Base-by-base conservation (phyloP, 2,797 vertebrate species). In the Myotis findleyi region DNA sequence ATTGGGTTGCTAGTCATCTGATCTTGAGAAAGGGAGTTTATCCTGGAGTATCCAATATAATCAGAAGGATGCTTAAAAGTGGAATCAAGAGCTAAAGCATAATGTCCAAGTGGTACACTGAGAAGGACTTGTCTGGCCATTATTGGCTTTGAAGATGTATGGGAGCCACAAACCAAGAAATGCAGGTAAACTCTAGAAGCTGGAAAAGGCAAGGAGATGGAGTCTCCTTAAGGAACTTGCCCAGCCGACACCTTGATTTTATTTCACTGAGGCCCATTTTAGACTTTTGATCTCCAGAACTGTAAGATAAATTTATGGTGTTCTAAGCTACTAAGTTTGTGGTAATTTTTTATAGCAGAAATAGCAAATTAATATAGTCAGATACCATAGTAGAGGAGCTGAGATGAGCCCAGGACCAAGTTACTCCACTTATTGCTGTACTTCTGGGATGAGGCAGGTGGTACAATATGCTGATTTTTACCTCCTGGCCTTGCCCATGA, bases 41-140 rank as follows among this genome's bases (percentile, higher is more conserved):
- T 59, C 55, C 66, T 90, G 68, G n/a, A 14, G 47, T 84, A 16
- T 89, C 82, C 44, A 49, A 0, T 80, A 9, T 75, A 41, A 85
- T 71, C 66, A 76, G 33, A 68, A 47, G n/a, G 47, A 41, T 77
- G 66, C 51, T 92, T 87, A 80, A 44, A 87, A 79, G 53, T 92
- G 16, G 59, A 72, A 76, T 36, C 27, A 71, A 38, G 49, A 73
- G 10, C 38, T 33, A 76, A 93, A 75, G n/a, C 53, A 27, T 6
- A 55, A 38, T 82, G 20, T 77, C 85, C 66, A 18, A 84, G 16
- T 81, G 68, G 41, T 73, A n/a, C n/a, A 17, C 0, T 79, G 68
- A 84, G 36, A 21, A 87, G 21, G 38, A 82, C 77, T 49, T 82
- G 38, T 76, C 25, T 6, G 14, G 62, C 49, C 21, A 1, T 55